Evolutionary conservation across 2,797 vertebrate species (phyloP).

Genomic region (Bradypodion ventrale): DNA sequence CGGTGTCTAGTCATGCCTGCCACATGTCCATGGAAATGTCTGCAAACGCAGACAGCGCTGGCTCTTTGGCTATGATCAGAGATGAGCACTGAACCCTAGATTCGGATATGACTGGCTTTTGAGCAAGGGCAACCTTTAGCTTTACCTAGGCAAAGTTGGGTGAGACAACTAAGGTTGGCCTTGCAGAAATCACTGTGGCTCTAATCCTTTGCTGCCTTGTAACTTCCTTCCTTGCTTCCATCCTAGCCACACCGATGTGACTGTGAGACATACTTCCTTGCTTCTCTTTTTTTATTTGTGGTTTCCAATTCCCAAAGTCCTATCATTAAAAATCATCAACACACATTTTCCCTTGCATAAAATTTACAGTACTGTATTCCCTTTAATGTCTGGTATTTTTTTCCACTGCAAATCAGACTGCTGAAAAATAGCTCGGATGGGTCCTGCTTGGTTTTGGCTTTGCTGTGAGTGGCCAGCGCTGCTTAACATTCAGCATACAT

Average conservation of each 20-base stretch:
- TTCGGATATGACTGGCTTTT: no score
- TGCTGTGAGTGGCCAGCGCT: constrained; percentile 42
- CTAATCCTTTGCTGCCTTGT: neutral
- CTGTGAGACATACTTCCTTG: constrained; percentile 16
- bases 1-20: no score
- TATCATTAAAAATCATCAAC: neutral
- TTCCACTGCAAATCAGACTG: constrained; percentile 59
- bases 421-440: constrained; percentile 43
- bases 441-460: constrained; percentile 26
- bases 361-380: constrained; percentile 53
- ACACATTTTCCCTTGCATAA: constrained; percentile 38
- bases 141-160: no score
- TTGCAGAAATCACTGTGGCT: no score
- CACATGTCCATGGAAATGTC: no score
- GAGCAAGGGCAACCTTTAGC: no score
- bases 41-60: no score
- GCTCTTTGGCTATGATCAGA: no score
- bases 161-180: no score
- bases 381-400: constrained; percentile 52
- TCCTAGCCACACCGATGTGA: constrained; percentile 1
- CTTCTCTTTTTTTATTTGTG: neutral
- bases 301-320: neutral
- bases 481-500: constrained; percentile 65
- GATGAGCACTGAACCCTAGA: no score
- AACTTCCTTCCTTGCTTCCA: neutral